phyloP scores from a whole-genome alignment of 2,888 invertebrate genomes.

The Phaedon cochleariae region DNA sequence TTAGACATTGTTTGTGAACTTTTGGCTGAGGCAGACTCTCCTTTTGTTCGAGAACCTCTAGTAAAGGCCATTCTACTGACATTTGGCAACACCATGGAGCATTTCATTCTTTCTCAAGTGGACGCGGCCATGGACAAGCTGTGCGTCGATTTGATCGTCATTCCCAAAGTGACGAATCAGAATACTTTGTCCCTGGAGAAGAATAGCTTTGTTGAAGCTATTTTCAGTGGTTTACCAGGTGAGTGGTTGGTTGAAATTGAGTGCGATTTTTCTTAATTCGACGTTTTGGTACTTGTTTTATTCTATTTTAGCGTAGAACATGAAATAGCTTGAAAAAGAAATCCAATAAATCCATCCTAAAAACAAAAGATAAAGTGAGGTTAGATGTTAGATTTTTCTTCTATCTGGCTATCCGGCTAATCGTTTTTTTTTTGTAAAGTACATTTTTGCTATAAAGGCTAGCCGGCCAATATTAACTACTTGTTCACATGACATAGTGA shows the following conservation, averaged over 20 bases:
- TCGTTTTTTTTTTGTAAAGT: too few relatives aligned
- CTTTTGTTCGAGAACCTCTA: constrained; percentile 64
- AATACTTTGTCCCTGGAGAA: constrained; percentile 53
- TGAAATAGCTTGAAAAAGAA: too few relatives aligned
- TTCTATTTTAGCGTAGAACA: too few relatives aligned
- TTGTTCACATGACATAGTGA: too few relatives aligned
- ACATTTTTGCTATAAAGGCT: too few relatives aligned
- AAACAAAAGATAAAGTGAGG: too few relatives aligned
- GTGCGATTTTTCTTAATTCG: too few relatives aligned
- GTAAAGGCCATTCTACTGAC: constrained; percentile 62
- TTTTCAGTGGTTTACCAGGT: constrained; percentile 54
- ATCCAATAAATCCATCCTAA: too few relatives aligned
- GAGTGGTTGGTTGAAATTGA: constrained; percentile 25
- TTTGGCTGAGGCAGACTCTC: constrained; percentile 61
- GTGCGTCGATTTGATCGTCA: constrained; percentile 45
- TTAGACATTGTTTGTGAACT: constrained; percentile 64
- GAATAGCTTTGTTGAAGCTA: constrained; percentile 50
- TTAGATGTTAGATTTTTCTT: too few relatives aligned
- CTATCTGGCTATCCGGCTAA: too few relatives aligned
- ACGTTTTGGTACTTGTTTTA: too few relatives aligned
- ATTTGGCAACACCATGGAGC: constrained; percentile 61
- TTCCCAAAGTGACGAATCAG: constrained; percentile 44
- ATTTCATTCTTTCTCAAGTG: constrained; percentile 42
- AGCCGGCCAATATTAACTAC: too few relatives aligned
- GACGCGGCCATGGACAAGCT: constrained; percentile 48